phyloP scores from a whole-genome alignment of 2,888 invertebrate genomes.

The Cosmia pyralina region DNA sequence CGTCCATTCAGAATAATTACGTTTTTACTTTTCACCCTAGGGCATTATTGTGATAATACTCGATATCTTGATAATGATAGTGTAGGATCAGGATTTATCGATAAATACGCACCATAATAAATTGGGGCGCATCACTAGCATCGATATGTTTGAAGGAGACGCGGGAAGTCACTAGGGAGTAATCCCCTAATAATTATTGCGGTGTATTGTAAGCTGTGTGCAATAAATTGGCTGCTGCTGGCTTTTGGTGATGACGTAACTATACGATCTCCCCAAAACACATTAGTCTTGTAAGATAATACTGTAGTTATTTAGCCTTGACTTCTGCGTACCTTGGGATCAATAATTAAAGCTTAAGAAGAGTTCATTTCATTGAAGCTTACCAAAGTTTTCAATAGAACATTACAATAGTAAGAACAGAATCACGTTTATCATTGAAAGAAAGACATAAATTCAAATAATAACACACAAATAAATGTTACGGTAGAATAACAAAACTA shows the following conservation, averaged over 20 bases:
- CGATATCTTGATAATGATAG: constrained; percentile 38
- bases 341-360: constrained; percentile 8
- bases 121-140: constrained; percentile 58
- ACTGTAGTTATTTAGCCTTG: constrained; percentile 27
- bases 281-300: constrained; percentile 49
- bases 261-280: constrained; percentile 45
- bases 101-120: constrained; percentile 40
- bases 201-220: constrained; percentile 65
- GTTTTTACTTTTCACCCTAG: constrained; percentile 40
- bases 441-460: constrained; percentile 2
- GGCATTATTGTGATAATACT: constrained; percentile 33
- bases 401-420: neutral
- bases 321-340: constrained; percentile 1
- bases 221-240: constrained; percentile 54
- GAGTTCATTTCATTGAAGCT: constrained; percentile 15
- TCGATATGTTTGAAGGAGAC: constrained; percentile 62
- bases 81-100: constrained; percentile 51
- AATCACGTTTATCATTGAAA: neutral
- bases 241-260: constrained; percentile 58
- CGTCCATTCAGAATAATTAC: constrained; percentile 43
- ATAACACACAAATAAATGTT: constrained; percentile 6
- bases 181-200: constrained; percentile 75
- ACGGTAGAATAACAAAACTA: constrained; percentile 13
- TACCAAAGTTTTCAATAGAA: neutral
- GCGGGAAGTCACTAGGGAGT: constrained; percentile 68